These are phyloP conservation scores for Tragelaphus eurycerus DNA, from an alignment of 2,797 vertebrate genomes.

Conservation along the genomic window DNA sequence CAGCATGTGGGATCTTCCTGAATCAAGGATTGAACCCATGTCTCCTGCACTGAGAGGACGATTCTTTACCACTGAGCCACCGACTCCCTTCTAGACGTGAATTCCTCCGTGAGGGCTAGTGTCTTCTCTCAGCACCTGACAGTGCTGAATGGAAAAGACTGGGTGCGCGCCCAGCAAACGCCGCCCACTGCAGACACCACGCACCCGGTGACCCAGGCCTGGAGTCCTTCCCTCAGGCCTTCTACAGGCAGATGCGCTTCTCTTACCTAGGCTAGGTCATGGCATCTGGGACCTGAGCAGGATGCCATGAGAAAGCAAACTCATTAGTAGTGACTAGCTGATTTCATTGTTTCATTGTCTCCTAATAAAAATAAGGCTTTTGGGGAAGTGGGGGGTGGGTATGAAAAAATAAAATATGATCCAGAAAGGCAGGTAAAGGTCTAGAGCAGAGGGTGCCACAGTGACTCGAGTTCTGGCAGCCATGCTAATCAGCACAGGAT, in stretches of 20 bases:
- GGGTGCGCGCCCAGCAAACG: not conserved
- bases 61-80: not conserved
- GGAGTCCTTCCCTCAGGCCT: not conserved
- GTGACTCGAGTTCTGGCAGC: not conserved
- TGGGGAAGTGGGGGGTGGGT: not conserved
- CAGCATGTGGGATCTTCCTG: not conserved
- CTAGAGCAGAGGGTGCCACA: not conserved
- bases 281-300: not conserved
- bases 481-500: not conserved
- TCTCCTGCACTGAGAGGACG: not conserved
- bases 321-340: not conserved
- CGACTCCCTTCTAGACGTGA: conserved; percentile 1
- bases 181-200: not conserved
- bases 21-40: not conserved
- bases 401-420: not conserved
- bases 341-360: not conserved
- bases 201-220: not conserved
- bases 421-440: not conserved
- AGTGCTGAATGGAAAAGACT: not conserved
- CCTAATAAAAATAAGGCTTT: not conserved
- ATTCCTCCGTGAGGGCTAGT: not conserved
- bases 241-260: not conserved
- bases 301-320: not conserved
- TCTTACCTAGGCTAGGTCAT: not conserved
- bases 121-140: not conserved